These are phyloP conservation scores for Cremastobaeus sp. DNA, from an alignment of 2,888 invertebrate genomes.

Conservation along the genomic window DNA sequence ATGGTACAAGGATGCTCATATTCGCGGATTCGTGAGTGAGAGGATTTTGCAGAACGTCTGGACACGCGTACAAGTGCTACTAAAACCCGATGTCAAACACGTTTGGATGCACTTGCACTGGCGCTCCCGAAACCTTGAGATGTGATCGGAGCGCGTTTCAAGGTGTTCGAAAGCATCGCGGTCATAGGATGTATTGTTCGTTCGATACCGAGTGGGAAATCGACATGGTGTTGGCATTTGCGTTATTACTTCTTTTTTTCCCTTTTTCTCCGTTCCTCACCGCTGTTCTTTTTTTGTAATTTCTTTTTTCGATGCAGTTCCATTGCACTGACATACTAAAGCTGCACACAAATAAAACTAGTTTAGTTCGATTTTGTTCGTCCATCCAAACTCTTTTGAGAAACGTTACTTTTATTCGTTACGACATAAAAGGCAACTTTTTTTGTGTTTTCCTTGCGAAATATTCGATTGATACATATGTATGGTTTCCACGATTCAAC, in stretches of 20 bases:
- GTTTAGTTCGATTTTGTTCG: too few relatives aligned
- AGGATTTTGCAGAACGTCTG: conserved; percentile 23
- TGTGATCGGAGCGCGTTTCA: conserved; percentile 57
- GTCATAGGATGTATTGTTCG: conserved; percentile 59
- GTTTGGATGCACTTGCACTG: conserved; percentile 62
- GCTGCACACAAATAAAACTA: too few relatives aligned
- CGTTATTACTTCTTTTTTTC: conserved; percentile 31
- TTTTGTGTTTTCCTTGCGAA: too few relatives aligned
- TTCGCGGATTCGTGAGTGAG: background rate
- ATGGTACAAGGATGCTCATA: too few relatives aligned
- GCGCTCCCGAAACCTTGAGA: conserved; percentile 63
- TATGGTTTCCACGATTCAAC: too few relatives aligned
- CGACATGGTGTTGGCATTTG: conserved; percentile 52
- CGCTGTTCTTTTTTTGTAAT: background rate
- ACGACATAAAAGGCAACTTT: too few relatives aligned
- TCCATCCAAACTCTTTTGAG: too few relatives aligned
- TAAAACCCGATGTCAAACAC: conserved; percentile 45
- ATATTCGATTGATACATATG: too few relatives aligned
- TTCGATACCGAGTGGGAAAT: conserved; percentile 52
- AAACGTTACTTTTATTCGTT: too few relatives aligned
- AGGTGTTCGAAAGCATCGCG: conserved; percentile 61
- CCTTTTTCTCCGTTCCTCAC: background rate
- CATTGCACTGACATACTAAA: too few relatives aligned
- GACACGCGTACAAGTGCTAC: conserved; percentile 26
- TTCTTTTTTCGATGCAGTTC: conserved; percentile 9